Base-by-base conservation (phyloP, 2,888 invertebrate species). In the Brenthis daphne region DNA sequence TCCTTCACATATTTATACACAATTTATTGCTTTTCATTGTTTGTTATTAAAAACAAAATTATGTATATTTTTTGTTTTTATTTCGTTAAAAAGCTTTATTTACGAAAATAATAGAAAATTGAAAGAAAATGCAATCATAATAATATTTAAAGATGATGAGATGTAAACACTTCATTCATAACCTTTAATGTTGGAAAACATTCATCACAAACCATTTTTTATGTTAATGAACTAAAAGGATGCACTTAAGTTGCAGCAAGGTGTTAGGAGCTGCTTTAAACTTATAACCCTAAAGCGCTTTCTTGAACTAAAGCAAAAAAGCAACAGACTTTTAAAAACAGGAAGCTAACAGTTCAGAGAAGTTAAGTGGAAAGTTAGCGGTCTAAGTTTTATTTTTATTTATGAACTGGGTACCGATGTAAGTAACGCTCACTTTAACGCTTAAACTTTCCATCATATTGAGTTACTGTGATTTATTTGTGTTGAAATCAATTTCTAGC, bases 341-440 rank as follows among this genome's bases (percentile, higher is more conserved):
- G 87, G 87, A 90, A 91, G 88, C 87, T 84, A 90, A 88, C 89
- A 89, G 86, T 90, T 86, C 86, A 82, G 82, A 83, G 83, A 87
- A 88, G 88, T 90, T 91, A 89, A 92, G 90, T 90, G 85, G 82
- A 84, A 90, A 91, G 91, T 92, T 91, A 80, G 85, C 80, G 80
- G 82, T 83, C 82, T 83, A 80, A 81, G 83, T 85, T 85, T 86
- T 82, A 79, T 81, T 83, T 83, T 81, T 89, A 84, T 88, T 88
- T 89, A 88, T 86, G 82, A 84, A 83, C 84, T 80, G 84, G 68
- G 70, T 77, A 77, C 73, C 77, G 83, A 79, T 80, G 79, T 79
- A 80, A 81, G 79, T 80, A 83, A 83, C 81, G 82, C 80, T 80
- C 83, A 82, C 79, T 85, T 80, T 78, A 77, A 77, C 79, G 77